These are phyloP conservation scores for Onychostoma macrolepis DNA, from an alignment of 2,113 vertebrate genomes.

Conservation along the genomic window DNA sequence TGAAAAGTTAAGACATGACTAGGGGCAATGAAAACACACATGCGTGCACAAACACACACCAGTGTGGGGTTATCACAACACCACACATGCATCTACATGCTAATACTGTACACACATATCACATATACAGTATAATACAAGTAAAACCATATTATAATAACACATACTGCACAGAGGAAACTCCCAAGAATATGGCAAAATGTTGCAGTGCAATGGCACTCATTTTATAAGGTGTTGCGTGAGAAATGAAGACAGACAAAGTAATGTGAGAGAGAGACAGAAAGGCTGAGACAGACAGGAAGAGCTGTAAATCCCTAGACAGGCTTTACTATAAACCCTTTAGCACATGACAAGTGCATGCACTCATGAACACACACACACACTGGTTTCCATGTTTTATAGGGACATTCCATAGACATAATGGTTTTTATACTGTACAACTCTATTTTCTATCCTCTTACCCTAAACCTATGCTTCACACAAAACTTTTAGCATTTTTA, in stretches of 20 bases:
- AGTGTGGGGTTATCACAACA: conserved; percentile 8
- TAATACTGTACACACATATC: background rate
- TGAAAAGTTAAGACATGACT: conserved; percentile 4
- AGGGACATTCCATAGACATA: no score
- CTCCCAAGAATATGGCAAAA: background rate
- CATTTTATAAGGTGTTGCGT: background rate
- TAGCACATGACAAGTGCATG: background rate
- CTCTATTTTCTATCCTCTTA: no score
- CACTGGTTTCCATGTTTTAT: background rate
- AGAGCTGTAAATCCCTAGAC: conserved; percentile 50
- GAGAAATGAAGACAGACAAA: background rate
- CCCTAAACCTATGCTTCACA: no score
- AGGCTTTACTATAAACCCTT: conserved; percentile 51
- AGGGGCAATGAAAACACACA: background rate
- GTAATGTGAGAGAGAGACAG: background rate
- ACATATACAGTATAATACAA: background rate
- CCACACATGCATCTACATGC: background rate
- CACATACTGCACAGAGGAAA: background rate
- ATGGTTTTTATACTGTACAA: no score
- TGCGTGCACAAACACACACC: background rate
- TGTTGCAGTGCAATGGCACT: background rate
- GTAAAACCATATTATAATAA: background rate
- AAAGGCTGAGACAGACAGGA: background rate
- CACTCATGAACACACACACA: background rate
- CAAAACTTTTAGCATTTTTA: no score